Evolutionary conservation across 1,140 invertebrate species (phyloP), one percentile per base, ranked within the genome.

Genomic region (Ceratosolen fusciceps): DNA sequence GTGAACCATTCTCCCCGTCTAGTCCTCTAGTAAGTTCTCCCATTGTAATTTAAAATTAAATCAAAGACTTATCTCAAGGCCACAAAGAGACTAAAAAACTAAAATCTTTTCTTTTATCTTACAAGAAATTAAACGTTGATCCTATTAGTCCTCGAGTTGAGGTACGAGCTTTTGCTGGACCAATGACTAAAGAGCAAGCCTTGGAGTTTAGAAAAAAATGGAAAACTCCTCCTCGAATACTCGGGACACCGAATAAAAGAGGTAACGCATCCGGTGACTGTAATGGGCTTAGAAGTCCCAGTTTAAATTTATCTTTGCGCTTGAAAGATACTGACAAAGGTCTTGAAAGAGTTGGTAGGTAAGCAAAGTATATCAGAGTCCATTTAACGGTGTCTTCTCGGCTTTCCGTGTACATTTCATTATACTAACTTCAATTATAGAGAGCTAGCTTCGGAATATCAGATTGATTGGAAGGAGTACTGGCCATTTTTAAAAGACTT

Each of bases 401-500:
- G 21, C 43, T 24, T 65, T 26, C 72, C 24, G 43, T 80, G 26
- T 52, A 71, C 19, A 52, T 26, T 84, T 37, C 7, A 34, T 52
- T 9, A n/a, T 62, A 52, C n/a, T 39, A 79, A 74, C 82, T 83
- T 82, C 76, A 89, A 90, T 47, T n/a, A n/a, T 86, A 95, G 96
- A 81, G 92, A 93, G 77, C 85, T 98, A 80, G 96, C 96, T 3
- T 92, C 93, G 81, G 91, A 96, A 86, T 92, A 93, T 86, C 92
- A 94, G 43, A 91, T 97, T 0, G 90, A 91, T n/a, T 98, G 96
- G 96, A 94, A 93, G 81, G 97, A 98, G 86, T 96, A 96, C 87
- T 98, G 97, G 96, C 93, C 94, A 3, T 98, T 98, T 86, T 89
- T 98, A 9, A 93, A 95, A 83, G 92, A 92, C 8, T 97, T 95